Conservation (phyloP, 30 jellyfish, hydroid and myxozoan species). For the Pseudorhiza aurosa region DNA sequence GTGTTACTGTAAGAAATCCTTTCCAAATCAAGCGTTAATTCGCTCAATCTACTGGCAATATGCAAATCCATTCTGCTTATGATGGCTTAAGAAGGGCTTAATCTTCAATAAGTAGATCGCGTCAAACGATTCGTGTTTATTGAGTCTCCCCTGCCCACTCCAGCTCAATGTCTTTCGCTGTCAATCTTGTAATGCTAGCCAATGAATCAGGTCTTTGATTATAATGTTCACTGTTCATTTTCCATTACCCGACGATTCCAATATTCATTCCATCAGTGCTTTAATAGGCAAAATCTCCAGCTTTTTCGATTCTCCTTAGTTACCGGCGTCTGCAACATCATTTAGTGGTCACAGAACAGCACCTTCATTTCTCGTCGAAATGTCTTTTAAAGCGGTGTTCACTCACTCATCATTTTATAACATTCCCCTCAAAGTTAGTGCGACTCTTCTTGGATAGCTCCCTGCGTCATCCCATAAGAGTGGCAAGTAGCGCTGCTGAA, state of each 20-base stretch:
- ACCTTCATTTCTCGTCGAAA: not conserved
- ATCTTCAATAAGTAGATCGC: slow-evolving; percentile 11
- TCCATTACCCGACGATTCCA: slow-evolving; percentile 6
- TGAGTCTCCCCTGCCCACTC: slow-evolving; percentile 20
- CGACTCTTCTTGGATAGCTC: no score
- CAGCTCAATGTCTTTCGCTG: slow-evolving; percentile 24
- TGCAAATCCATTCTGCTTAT: slow-evolving; percentile 11
- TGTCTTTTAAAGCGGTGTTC: slow-evolving; percentile 17
- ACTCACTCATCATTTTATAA: not conserved
- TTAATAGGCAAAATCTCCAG: slow-evolving; percentile 7
- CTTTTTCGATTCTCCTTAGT: not conserved
- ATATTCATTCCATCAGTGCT: not conserved
- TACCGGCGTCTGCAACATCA: slow-evolving; percentile 16
- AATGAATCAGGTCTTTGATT: slow-evolving; percentile 19
- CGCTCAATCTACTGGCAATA: slow-evolving; percentile 17
- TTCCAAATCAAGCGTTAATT: not conserved
- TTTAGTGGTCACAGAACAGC: not conserved
- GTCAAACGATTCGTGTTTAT: slow-evolving; percentile 24
- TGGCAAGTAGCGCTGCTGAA: no score
- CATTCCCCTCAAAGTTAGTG: no score
- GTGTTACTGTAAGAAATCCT: slow-evolving; percentile 33
- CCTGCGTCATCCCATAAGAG: no score
- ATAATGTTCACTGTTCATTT: slow-evolving; percentile 8
- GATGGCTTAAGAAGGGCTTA: slow-evolving; percentile 29
- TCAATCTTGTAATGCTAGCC: slow-evolving; percentile 20